Conservation (phyloP, 1,140 invertebrate genomes). For the Lordiphosa mommai region DNA sequence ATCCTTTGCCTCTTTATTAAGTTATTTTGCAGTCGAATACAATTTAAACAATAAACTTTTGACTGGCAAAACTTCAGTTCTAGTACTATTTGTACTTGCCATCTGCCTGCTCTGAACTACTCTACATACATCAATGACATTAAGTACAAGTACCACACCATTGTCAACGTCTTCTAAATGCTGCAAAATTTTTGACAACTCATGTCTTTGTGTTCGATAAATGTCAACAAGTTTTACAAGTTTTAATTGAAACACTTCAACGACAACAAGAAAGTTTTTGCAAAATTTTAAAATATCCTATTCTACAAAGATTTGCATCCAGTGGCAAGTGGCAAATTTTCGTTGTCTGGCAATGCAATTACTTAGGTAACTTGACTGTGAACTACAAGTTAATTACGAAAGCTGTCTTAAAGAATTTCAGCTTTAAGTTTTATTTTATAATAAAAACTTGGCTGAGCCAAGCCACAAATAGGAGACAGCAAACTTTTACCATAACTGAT, state of each 20-base stretch:
- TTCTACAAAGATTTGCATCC: constrained; percentile 49
- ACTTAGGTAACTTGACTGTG: constrained; percentile 34
- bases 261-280: constrained; percentile 29
- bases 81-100: too few relatives aligned
- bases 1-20: too few relatives aligned
- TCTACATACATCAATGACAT: too few relatives aligned
- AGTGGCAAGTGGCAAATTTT: constrained; percentile 33
- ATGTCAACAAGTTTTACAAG: constrained; percentile 71
- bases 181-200: constrained; percentile 16
- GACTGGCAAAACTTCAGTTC: too few relatives aligned
- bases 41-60: too few relatives aligned
- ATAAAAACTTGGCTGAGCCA: neutral
- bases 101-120: too few relatives aligned
- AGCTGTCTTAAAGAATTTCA: neutral
- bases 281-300: constrained; percentile 39
- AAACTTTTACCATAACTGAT: constrained; percentile 19
- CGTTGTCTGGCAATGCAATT: constrained; percentile 68
- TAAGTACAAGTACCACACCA: too few relatives aligned
- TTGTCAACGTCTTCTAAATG: constrained; percentile 4
- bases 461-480: constrained; percentile 10
- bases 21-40: too few relatives aligned
- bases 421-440: neutral
- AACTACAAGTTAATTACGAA: constrained; percentile 51
- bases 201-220: constrained; percentile 60
- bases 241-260: constrained; percentile 74